Percentiles rank a stretch among this genome's conserved stretches.
Conservation (phyloP, 2,888 invertebrate species). For the Clistopyga incitator region DNA sequence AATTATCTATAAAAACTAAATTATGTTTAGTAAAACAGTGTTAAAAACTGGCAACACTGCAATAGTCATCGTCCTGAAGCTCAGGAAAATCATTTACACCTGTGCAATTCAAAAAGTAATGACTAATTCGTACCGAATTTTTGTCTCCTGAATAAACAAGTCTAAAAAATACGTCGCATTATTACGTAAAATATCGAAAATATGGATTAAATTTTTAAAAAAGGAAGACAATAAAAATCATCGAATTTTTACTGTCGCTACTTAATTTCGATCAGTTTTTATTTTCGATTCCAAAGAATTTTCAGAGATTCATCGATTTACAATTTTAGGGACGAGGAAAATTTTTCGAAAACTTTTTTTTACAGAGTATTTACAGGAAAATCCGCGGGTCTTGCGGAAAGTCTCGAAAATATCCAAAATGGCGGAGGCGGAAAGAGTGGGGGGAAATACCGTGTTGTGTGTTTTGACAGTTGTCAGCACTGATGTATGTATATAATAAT, state of each 20-base stretch:
- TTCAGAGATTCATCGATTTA: background rate
- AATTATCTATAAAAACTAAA: no score
- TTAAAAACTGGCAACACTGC: no score
- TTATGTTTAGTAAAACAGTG: no score
- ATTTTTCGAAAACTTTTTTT: no score
- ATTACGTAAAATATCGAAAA: no score
- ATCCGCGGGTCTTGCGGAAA: slow-evolving; percentile 57
- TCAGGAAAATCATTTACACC: no score
- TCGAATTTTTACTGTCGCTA: background rate
- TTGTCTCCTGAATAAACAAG: background rate
- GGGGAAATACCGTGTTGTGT: background rate
- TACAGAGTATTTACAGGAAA: slow-evolving; percentile 66
- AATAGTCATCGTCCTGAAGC: no score
- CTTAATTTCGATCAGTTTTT: background rate
- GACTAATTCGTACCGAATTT: no score
- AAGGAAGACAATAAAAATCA: no score
- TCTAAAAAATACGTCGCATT: background rate
- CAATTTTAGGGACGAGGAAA: no score
- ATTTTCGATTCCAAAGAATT: background rate
- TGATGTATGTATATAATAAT: background rate
- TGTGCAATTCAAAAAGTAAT: no score
- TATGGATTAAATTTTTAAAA: no score
- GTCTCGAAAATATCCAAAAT: slow-evolving; percentile 66
- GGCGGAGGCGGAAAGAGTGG: slow-evolving; percentile 67
- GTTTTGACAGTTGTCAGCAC: slow-evolving; percentile 39